Base-by-base conservation (phyloP, 2,797 vertebrate genomes). In the Acipenser transmontanus region DNA sequence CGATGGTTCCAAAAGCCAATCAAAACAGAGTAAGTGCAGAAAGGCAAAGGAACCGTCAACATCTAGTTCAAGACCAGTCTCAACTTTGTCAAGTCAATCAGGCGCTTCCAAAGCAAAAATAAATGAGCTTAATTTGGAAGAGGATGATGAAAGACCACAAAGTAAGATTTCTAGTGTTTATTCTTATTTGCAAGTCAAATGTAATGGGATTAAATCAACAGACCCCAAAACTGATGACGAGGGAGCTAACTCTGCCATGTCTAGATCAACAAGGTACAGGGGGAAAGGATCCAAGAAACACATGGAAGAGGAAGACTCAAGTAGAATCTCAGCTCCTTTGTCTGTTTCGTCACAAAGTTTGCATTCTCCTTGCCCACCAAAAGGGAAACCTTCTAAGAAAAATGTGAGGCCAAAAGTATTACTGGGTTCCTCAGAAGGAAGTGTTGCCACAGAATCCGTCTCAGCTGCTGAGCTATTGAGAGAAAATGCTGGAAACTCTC, bases 291-390 rank as follows among this genome's bases (percentile, higher is more conserved):
- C 59, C 68, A 63, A 49, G 11, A 71, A 63, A 7, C 68, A 78
- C n/a, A 65, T 78, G 34, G 11, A 1, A n/a, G 54, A 75, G 1
- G 71, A 76, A 7, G 67, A 50, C 6, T 67, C 74, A 14, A 82
- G 77, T 59, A 67, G 12, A 65, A 76, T 66, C 4, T 84, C 83
- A 0, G 1, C 50, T 5, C 70, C 77, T 0, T 77, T 85, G 64
- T 77, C 75, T 9, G 48, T 69, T 65, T 80, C 66, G 0, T 73
- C 78, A 50, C 69, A 81, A 14, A 81, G 77, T 4, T 14, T 69
- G 49, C 82, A 77, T 49, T 78, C 72, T 62, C 83, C 84, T 17
- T 70, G 49, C 0, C 77, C 85, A 4, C 80, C 83, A 1, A 85
- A 81, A 74, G 80, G 66, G 65, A 84, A 70, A 49, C 83, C 80